Conservation (phyloP, 2,797 vertebrate species). For the Amniataba percoides region DNA sequence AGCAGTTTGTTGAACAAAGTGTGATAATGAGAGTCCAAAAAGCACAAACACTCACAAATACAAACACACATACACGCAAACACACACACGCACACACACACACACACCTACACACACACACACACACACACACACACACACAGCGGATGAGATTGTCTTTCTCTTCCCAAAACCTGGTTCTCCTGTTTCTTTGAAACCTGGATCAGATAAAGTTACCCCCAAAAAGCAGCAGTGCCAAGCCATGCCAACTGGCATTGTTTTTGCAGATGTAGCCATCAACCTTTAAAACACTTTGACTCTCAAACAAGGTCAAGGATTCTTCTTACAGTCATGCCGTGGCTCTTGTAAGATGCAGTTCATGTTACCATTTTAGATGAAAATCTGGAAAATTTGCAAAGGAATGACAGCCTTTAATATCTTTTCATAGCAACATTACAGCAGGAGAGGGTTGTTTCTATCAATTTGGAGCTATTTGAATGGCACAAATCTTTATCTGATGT, state of each 20-base stretch:
- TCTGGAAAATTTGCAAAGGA: not conserved
- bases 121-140: conserved; percentile 32
- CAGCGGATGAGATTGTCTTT: conserved; percentile 64
- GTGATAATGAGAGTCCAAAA: conserved; percentile 13
- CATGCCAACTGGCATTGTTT: conserved; percentile 63
- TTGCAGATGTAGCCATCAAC: conserved; percentile 50
- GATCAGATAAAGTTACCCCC: conserved; percentile 70
- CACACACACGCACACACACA: conserved; percentile 13
- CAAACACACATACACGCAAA: conserved; percentile 23
- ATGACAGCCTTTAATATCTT: not conserved
- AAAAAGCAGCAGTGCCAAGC: conserved; percentile 49
- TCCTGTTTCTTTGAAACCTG: conserved; percentile 62
- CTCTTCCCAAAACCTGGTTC: conserved; percentile 52
- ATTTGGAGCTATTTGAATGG: conserved; percentile 34
- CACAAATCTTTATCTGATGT: conserved; percentile 22
- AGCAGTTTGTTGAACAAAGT: conserved; percentile 24
- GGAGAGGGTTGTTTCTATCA: conserved; percentile 8
- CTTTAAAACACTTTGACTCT: conserved; percentile 48
- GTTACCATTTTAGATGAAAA: conserved; percentile 10
- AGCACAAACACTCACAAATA: conserved; percentile 3
- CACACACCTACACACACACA: conserved; percentile 19
- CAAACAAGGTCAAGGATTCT: conserved; percentile 57
- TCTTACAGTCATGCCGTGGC: conserved; percentile 4
- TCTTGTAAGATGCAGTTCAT: not conserved
- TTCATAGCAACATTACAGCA: conserved; percentile 1